A percentile compares a stretch with the other conserved stretches of the same genome.
Conservation (phyloP, 2,888 invertebrate genomes). For the Drosophila birchii region DNA sequence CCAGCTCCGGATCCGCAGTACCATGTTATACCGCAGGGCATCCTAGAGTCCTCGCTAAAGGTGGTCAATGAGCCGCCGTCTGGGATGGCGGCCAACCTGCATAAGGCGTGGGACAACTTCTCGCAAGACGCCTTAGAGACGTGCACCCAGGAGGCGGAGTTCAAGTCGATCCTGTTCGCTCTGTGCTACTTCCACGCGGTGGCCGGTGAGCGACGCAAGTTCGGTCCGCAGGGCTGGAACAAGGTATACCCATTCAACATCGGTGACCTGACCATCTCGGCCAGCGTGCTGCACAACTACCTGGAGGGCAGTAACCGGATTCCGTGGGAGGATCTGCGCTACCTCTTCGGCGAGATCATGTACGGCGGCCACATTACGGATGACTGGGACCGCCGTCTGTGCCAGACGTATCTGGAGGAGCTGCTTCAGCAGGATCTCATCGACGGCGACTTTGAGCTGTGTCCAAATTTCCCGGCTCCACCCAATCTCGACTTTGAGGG, state of each 20-base stretch:
- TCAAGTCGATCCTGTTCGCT: conserved; percentile 95
- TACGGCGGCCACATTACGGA: conserved; percentile 99
- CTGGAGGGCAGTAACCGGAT: conserved; percentile 94
- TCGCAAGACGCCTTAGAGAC: conserved; percentile 95
- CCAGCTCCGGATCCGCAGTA: conserved; percentile 90
- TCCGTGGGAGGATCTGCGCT: conserved; percentile 97
- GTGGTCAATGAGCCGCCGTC: conserved; percentile 97
- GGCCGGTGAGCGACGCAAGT: conserved; percentile 95
- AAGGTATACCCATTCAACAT: conserved; percentile 91
- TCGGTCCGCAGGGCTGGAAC: conserved; percentile 98
- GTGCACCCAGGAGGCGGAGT: conserved; percentile 96
- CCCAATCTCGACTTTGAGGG: conserved; percentile 94
- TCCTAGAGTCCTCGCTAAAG: conserved; percentile 96
- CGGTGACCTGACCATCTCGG: conserved; percentile 96
- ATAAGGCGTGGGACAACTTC: conserved; percentile 96
- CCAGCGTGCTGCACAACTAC: conserved; percentile 95
- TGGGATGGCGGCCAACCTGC: conserved; percentile 97
- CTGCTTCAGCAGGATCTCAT: conserved; percentile 94
- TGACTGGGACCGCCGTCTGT: conserved; percentile 96
- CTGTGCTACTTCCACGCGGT: conserved; percentile 98
- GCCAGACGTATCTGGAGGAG: conserved; percentile 93
- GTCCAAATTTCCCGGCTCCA: conserved; percentile 94
- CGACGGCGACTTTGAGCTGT: conserved; percentile 93
- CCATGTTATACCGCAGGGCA: conserved; percentile 92
- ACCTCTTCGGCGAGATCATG: conserved; percentile 98